Conservation (phyloP, 2,113 vertebrate species). For the Eptesicus fuscus region DNA sequence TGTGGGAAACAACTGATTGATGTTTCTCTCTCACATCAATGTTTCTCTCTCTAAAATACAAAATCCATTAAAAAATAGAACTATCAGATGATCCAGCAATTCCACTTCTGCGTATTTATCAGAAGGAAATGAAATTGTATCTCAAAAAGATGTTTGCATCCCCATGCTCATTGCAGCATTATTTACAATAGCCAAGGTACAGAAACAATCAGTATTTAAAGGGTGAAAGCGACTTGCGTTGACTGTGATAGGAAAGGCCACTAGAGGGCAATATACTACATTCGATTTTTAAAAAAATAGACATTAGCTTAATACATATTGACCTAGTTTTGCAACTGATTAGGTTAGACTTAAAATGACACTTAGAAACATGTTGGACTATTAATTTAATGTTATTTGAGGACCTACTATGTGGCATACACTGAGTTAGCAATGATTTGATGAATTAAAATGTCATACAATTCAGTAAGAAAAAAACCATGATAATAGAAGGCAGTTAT, state of each 20-base stretch:
- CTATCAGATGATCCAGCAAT: not conserved
- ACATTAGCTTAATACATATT: not conserved
- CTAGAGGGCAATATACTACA: slow-evolving; percentile 22
- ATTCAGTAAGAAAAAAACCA: not conserved
- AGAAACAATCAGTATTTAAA: not conserved
- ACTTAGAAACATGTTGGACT: not conserved
- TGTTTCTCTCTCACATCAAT: not conserved
- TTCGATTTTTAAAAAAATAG: not conserved
- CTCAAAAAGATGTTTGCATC: not conserved
- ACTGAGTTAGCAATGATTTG: not conserved
- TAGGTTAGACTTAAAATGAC: not conserved
- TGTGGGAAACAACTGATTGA: not conserved
- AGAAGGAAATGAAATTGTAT: not conserved
- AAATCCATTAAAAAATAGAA: not conserved
- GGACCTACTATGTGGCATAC: not conserved
- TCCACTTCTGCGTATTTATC: not conserved
- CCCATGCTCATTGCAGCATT: not conserved
- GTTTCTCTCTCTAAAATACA: not conserved
- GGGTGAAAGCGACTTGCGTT: not conserved
- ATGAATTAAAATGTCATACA: not conserved
- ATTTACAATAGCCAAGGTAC: not conserved
- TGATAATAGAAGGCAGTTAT: not conserved
- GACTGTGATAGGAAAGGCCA: not conserved
- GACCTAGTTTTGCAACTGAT: not conserved
- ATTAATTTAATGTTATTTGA: not conserved